Base-by-base conservation (phyloP, 92 coral and sea anemone genomes). In the Palythoa grandiflora region DNA sequence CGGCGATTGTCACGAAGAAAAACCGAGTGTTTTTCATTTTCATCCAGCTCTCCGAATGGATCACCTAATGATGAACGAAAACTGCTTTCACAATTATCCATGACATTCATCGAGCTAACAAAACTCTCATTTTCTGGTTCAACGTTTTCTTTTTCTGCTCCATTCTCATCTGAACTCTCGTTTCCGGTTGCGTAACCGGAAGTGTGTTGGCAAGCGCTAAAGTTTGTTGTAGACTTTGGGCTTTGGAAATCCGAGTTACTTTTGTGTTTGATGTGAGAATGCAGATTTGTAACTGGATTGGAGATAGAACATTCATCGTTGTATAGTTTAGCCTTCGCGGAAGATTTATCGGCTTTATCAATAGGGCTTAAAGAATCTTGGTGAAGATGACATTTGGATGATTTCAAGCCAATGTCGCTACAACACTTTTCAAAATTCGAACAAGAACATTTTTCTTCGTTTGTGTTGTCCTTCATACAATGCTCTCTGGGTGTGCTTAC, bases 171-270 rank as follows among this genome's bases (percentile, higher is more conserved):
- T 55, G 52, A 68, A 48, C 89, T 88, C 6, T 86, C 91, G 65
- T 83, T 78, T 60, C 80, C 92, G 66, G 87, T 88, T 1, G 76
- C 87, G 66, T 91, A 91, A 9, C 92, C 94, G 3, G 94, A 91
- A 14, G 94, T 89, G 79, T 66, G 51, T 28, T 81, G 86, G 60
- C 39, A 81, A 21, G 60, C 9, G 3, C 75, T 53, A 6, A 63
- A 57, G 40, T 68, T 65, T 16, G 86, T 8, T 14, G 66, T 28
- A 6, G 53, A 52, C 20, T 47, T 71, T 15, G 79, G 81, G 65
- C 79, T 84, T 55, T 36, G 79, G 35, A 28, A 84, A 37, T 73
- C 53, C 19, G 54, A 14, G 37, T n/a, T 51, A 16, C 21, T 63
- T 17, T 8, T n/a, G 16, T 66, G 37, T 17, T 40, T 80, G 37